Conservation (phyloP, 2,113 vertebrate genomes). For the Elephas maximus region DNA sequence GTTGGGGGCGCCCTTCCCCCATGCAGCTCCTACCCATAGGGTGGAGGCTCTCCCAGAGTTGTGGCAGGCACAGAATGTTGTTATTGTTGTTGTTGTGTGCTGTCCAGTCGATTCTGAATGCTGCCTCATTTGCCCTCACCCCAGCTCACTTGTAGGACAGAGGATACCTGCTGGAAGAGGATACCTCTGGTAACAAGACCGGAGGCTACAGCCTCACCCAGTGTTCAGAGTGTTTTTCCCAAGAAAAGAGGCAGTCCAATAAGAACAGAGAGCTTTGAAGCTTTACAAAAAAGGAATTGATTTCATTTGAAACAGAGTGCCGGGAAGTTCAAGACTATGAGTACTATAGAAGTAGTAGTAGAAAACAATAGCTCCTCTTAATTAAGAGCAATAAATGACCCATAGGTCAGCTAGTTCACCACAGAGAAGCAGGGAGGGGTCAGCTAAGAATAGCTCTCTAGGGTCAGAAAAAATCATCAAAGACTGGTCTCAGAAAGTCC, state of each 20-base stretch:
- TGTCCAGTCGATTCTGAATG: not conserved
- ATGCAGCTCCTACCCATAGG: not conserved
- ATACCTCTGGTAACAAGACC: not conserved
- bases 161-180: not conserved
- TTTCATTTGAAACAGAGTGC: not conserved
- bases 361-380: not conserved
- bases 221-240: not conserved
- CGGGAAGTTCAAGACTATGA: not conserved
- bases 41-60: not conserved
- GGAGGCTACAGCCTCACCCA: not conserved
- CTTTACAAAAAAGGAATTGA: not conserved
- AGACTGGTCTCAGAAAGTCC: not conserved
- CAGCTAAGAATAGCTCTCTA: not conserved
- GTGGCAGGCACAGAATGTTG: not conserved
- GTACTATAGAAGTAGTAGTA: too few relatives aligned
- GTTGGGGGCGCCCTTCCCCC: not conserved
- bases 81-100: too few relatives aligned
- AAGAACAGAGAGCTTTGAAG: not conserved
- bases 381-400: not conserved
- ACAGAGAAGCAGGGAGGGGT: not conserved
- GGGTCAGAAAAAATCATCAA: not conserved
- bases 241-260: not conserved
- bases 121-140: rapidly evolving
- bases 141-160: not conserved
- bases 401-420: not conserved